Evolutionary conservation across 1,140 invertebrate species (phyloP), one percentile per base, ranked within the genome.

Genomic region (Cephus cinctus): DNA sequence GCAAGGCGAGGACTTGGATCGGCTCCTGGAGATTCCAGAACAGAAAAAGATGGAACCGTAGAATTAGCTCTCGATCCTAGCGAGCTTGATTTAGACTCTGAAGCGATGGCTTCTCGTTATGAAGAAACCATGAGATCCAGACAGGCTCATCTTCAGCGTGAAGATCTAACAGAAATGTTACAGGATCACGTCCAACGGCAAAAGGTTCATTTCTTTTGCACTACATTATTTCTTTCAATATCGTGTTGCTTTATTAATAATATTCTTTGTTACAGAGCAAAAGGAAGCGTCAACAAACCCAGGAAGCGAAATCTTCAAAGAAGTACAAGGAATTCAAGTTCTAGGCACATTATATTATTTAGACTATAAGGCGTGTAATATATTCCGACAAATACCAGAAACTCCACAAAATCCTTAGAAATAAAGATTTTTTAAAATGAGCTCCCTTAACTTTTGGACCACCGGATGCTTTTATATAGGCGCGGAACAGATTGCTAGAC

Each of bases 281-380:
- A 77, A 83, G 94, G 53, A 96, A 96, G 67, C 79, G 90, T 32
- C 92, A 95, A 63, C 91, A 94, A 74, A 88, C 86, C 42, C 83
- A 88, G 57, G 91, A 93, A 65, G 86, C 86, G 5, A 95, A 95
- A 73, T 86, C 89, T 62, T 84, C 88, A 1, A 97, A 98, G 77
- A 97, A 97, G 80, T 96, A 97, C 80, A 97, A 97, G 76, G 94
- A 98, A 71, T 98, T 98, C 78, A 98, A 98, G 73, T 98, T 97
- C 83, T 97, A 85, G n/a, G n/a, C n/a, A n/a, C n/a, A n/a, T n/a
- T n/a, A n/a, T n/a, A n/a, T n/a, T n/a, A n/a, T n/a, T n/a, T n/a
- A n/a, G n/a, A n/a, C n/a, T n/a, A n/a, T n/a, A n/a, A n/a, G n/a
- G n/a, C n/a, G n/a, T n/a, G n/a, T n/a, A n/a, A n/a, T n/a, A n/a